Evolutionary conservation across 2,888 invertebrate species (phyloP), one percentile per base, ranked within the genome.

Genomic region (Ommatoiulus sabulosus): DNA sequence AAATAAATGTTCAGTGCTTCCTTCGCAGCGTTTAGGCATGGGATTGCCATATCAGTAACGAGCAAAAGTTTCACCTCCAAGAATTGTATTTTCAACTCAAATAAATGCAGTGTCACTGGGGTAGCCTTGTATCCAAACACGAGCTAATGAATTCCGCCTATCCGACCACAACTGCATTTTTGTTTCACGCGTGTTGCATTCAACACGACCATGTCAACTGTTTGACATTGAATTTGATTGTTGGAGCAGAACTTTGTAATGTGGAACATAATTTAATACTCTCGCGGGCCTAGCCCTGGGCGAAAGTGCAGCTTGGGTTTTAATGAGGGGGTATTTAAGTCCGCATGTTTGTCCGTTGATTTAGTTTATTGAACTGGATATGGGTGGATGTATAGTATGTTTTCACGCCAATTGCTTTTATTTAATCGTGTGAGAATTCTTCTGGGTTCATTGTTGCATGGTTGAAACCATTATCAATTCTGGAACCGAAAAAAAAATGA

Each of bases 321-420:
- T 20, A 63, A n/a, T 63, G 63, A n/a, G 20, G 57, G 63, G 20
- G 7, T 63, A 20, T 20, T 57, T 63, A 63, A 7, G 57, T 57
- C 20, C 20, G 0, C n/a, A 72, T 72, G 1, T 72, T 24, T 72
- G 24, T 72, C 10, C 10, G 24, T 24, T 72, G 72, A 6, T 20
- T 72, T 24, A 72, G 72, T 72, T 72, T 72, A 24, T 72, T 72
- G 24, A 72, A 72, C 72, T 72, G 24, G 24, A 20, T 72, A n/a
- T 12, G 63, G 63, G 20, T 63, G 63, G 6, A 4, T 63, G 12
- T 5, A 63, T 5, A 17, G 17, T 17, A 57, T 12, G 57, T 57
- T n/a, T 72, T n/a, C 20, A 63, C 20, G 6, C 63, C 12, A n/a
- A n/a, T 6, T 10, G 10, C 24, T 24, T 24, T 72, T 24, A 10